These are phyloP conservation scores for Botrylloides violaceus DNA, from an alignment of 23 tunicate genomes.

Conservation along the genomic window DNA sequence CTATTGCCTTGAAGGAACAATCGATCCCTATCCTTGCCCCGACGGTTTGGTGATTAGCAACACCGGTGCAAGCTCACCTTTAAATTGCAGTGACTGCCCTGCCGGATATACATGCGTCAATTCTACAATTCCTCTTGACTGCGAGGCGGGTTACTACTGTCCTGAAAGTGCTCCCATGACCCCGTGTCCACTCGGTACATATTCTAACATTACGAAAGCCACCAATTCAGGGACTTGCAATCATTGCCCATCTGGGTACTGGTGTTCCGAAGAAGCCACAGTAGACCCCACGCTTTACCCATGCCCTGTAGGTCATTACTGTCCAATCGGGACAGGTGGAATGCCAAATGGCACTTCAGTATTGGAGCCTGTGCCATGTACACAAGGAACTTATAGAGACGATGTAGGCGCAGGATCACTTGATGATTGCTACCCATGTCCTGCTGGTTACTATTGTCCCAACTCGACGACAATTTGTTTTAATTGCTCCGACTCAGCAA, in stretches of 20 bases:
- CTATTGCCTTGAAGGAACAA: conserved; percentile 85
- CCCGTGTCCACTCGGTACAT: conserved; percentile 86
- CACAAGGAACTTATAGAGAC: conserved; percentile 70
- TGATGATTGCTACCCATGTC: conserved; percentile 56
- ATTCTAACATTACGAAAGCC: conserved; percentile 52
- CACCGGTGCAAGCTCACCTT: conserved; percentile 52
- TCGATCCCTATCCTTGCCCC: conserved; percentile 58
- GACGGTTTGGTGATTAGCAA: conserved; percentile 52
- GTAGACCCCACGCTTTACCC: conserved; percentile 54
- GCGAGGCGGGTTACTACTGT: conserved; percentile 81
- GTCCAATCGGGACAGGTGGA: conserved; percentile 82
- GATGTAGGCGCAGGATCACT: conserved; percentile 30
- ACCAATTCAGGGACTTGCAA: conserved; percentile 30
- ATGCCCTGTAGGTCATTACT: conserved; percentile 95
- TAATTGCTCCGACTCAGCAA: conserved; percentile 86
- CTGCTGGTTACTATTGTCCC: conserved; percentile 92
- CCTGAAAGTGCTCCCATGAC: conserved; percentile 40
- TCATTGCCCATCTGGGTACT: conserved; percentile 79
- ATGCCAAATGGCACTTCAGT: conserved; percentile 27
- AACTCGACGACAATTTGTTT: conserved; percentile 76
- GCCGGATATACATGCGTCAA: conserved; percentile 82
- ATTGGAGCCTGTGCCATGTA: conserved; percentile 85
- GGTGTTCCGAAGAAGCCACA: conserved; percentile 82
- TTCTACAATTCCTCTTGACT: conserved; percentile 56
- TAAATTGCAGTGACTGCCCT: conserved; percentile 68